Evolutionary conservation across 2,797 vertebrate species (phyloP).

Genomic region (Artibeus lituratus): DNA sequence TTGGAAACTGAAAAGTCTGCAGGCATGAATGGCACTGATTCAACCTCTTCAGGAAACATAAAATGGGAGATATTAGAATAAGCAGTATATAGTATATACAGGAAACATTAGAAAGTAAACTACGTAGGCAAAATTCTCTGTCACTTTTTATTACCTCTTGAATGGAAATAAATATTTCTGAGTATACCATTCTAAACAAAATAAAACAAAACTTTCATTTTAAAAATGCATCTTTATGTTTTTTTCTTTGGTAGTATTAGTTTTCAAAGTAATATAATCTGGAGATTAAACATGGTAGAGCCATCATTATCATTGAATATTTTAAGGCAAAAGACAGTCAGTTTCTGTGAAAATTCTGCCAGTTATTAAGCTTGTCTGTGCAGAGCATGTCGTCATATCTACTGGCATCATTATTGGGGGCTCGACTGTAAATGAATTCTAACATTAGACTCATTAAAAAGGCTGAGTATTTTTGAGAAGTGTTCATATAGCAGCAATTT

Average conservation of each 20-base stretch:
- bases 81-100: neutral
- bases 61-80: conserved; percentile 22
- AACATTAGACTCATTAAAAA: conserved; percentile 7
- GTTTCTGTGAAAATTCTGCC: neutral
- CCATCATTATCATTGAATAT: neutral
- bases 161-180: neutral
- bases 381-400: neutral
- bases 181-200: neutral
- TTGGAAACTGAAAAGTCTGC: conserved; percentile 14
- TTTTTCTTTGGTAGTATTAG: neutral
- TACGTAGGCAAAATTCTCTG: neutral
- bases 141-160: conserved; percentile 27
- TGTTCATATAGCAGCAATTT: neutral
- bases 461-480: neutral
- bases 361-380: neutral
- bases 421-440: neutral
- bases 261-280: conserved; percentile 13
- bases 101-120: conserved; percentile 42
- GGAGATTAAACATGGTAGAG: neutral
- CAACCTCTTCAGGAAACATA: conserved; percentile 23
- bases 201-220: neutral
- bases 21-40: conserved; percentile 6
- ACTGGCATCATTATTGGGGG: neutral
- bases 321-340: conserved; percentile 13
- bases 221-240: neutral